Conservation (phyloP, 2,888 invertebrate species). For the Oeneis ivallda region DNA sequence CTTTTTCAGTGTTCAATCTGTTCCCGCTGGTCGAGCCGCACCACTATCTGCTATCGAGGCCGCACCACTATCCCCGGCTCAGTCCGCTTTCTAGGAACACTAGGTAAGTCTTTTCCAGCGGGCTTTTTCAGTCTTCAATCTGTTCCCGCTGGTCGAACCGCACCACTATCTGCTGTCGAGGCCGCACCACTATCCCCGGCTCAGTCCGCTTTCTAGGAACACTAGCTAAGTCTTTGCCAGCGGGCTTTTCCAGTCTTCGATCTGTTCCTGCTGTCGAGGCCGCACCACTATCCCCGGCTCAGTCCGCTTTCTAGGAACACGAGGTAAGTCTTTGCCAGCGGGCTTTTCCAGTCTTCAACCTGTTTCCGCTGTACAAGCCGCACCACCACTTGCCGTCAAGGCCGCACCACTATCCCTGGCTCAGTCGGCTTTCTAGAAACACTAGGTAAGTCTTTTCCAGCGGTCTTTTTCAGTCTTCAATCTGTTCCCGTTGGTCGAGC, state of each 20-base stretch:
- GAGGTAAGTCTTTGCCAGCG: background rate
- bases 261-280: conserved; percentile 84
- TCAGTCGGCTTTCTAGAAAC: background rate
- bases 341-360: too few relatives aligned
- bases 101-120: conserved; percentile 49
- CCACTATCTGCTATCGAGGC: conserved; percentile 71
- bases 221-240: background rate
- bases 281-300: background rate
- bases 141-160: conserved; percentile 88
- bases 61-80: conserved; percentile 85
- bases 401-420: too few relatives aligned
- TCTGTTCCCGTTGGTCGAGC: conserved; percentile 90
- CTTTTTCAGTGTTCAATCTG: conserved; percentile 80
- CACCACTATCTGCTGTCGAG: conserved; percentile 61
- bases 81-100: conserved; percentile 90
- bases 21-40: conserved; percentile 86
- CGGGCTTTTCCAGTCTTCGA: too few relatives aligned
- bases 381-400: too few relatives aligned
- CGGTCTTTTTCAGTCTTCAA: too few relatives aligned
- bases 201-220: background rate
- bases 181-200: too few relatives aligned
- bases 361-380: conserved; percentile 90
- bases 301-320: background rate
- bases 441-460: background rate
- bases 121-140: conserved; percentile 71